Percentiles rank a stretch among this genome's conserved stretches.
Evolutionary conservation across 1,140 invertebrate genomes (phyloP).

Genomic region (roundworm (Caenorhabditis elegans)): DNA sequence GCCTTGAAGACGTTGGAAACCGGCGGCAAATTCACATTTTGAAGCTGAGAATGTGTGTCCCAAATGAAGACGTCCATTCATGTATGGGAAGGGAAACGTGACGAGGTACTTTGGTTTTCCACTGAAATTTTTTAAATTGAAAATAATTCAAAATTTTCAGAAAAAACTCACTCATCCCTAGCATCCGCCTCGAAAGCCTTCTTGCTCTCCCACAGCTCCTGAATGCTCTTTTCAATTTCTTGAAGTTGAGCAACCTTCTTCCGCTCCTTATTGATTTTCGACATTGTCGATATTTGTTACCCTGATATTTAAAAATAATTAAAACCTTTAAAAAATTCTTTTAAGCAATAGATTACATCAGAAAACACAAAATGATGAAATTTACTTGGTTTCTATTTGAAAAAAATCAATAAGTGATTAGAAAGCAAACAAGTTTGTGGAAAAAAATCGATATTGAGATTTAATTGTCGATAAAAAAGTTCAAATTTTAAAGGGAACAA

Average conservation of each 20-base stretch:
- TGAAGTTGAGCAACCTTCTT: conserved; percentile 62
- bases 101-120: conserved; percentile 78
- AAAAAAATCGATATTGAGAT: too few relatives aligned
- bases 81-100: conserved; percentile 97
- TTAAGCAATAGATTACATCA: too few relatives aligned
- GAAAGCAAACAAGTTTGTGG: too few relatives aligned
- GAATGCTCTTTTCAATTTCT: conserved; percentile 57
- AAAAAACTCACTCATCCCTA: conserved; percentile 39
- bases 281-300: conserved; percentile 9
- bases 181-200: conserved; percentile 61
- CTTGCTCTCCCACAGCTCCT: conserved; percentile 57
- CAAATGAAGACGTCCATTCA: conserved; percentile 96
- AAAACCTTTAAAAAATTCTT: too few relatives aligned
- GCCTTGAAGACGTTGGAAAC: conserved; percentile 86
- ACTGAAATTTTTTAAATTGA: conserved; percentile 35
- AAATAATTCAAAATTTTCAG: background rate
- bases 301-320: background rate
- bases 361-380: background rate
- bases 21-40: conserved; percentile 93
- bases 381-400: too few relatives aligned
- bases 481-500: too few relatives aligned
- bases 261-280: conserved; percentile 51
- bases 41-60: conserved; percentile 96
- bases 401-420: too few relatives aligned
- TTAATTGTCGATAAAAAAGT: too few relatives aligned